phyloP scores from a whole-genome alignment of 2,888 invertebrate species.

The Lamproptera curius region DNA sequence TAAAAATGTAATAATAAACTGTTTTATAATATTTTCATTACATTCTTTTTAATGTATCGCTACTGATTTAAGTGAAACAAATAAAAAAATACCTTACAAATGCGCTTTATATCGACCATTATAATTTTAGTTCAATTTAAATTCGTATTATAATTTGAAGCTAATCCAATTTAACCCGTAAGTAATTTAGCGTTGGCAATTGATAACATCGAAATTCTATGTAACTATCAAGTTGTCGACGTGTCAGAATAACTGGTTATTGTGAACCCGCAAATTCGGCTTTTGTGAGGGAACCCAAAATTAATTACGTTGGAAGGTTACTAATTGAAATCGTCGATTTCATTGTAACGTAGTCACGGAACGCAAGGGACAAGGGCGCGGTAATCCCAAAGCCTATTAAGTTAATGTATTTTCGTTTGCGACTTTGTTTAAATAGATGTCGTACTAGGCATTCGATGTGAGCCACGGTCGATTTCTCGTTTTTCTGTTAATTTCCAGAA shows the following conservation, averaged over 20 bases:
- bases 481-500: neutral
- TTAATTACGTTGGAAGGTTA: constrained; percentile 21
- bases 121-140: no score
- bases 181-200: neutral
- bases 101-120: no score
- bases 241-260: constrained; percentile 8
- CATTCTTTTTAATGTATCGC: no score
- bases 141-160: no score
- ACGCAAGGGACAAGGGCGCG: constrained; percentile 34
- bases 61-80: no score
- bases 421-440: constrained; percentile 17
- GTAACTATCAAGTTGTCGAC: constrained; percentile 1
- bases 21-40: no score
- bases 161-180: no score
- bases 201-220: constrained; percentile 1
- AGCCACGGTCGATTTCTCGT: neutral
- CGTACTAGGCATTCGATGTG: neutral
- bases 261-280: constrained; percentile 6
- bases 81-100: no score
- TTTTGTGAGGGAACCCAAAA: constrained; percentile 6
- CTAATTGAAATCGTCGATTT: constrained; percentile 42
- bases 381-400: constrained; percentile 44
- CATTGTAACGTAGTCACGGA: constrained; percentile 39
- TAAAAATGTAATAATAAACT: no score
- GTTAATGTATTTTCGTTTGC: constrained; percentile 46